These are phyloP conservation scores for Remorina albescens DNA, from an alignment of 2,797 vertebrate genomes.

Conservation along the genomic window DNA sequence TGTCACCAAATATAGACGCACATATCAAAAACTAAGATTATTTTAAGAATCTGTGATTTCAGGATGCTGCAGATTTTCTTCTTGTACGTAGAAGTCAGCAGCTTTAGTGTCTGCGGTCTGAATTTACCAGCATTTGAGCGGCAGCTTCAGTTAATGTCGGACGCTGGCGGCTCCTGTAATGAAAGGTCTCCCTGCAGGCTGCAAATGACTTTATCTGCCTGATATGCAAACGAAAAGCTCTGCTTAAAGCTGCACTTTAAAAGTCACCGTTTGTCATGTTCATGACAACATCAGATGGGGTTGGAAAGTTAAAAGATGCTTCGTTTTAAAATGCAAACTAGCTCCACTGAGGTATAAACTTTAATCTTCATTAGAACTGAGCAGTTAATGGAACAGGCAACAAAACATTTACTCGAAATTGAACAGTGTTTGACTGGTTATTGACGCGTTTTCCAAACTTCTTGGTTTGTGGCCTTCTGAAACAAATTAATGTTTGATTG, in stretches of 20 bases:
- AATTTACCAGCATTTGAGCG: background rate
- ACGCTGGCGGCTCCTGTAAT: no score
- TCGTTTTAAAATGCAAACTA: background rate
- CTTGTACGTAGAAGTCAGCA: slow-evolving; percentile 4
- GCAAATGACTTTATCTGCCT: slow-evolving; percentile 13
- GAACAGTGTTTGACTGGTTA: slow-evolving; percentile 17
- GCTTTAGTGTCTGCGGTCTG: background rate
- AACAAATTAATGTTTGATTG: background rate
- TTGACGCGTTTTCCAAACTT: background rate
- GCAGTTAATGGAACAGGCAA: background rate
- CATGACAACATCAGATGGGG: background rate
- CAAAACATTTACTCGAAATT: background rate
- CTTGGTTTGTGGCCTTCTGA: background rate
- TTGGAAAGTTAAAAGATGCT: background rate
- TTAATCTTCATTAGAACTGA: slow-evolving; percentile 13
- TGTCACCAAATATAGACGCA: background rate
- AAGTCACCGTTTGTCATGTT: slow-evolving; percentile 10
- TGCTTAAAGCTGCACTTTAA: slow-evolving; percentile 29
- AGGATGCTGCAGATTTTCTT: background rate
- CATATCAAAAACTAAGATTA: background rate
- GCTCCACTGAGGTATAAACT: slow-evolving; percentile 20
- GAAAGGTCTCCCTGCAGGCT: slow-evolving; percentile 8
- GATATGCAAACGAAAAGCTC: slow-evolving; percentile 35
- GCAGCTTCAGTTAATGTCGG: slow-evolving; percentile 9
- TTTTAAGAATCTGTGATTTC: background rate